Evolutionary conservation across 2,113 vertebrate genomes (phyloP), one percentile per base, ranked within the genome.

Genomic region (Rousettus leschenaultii): DNA sequence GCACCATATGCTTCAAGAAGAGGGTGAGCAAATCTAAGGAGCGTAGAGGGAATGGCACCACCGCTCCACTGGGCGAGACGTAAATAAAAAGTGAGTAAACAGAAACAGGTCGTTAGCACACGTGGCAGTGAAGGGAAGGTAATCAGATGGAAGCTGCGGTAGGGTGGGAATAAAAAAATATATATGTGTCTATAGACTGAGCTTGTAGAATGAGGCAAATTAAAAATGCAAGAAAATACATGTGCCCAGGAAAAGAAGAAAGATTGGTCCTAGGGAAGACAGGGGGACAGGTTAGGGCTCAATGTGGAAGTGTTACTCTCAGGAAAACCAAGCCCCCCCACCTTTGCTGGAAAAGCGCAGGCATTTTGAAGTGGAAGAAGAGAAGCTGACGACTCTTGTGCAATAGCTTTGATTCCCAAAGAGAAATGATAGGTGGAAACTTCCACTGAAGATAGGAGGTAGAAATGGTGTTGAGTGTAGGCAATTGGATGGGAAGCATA

Each of bases 211-310:
- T 80, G 38, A 35, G 24, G 5, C 16, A 94, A 79, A 85, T 80
- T 71, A 63, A 65, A 93, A 78, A 74, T 73, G 48, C 75, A 94
- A 96, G 53, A 77, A 92, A 84, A 95, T 79, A 73, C 26, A 68
- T 61, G 18, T 40, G 24, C 7, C 59, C 70, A 38, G 48, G 66
- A 74, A 91, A 53, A 91, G 38, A 91, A 78, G 45, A 16, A 28
- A 57, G 57, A 55, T 9, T 63, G 53, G 18, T 35, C 30, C 18
- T 78, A 40, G n/a, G 40, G 22, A 22, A 61, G 3, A 61, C 40
- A 45, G 63, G 35, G 28, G 77, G 51, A 79, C 16, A 35, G 9
- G n/a, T 61, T 77, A 68, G 77, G 59, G 35, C 21, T 35, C 6
- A 2, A 0, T n/a, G 55, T 48, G 38, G 33, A 90, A 79, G 21